Evolutionary conservation across 1,140 invertebrate species (phyloP), one percentile per base, ranked within the genome.

Genomic region (Tribolium castaneum): DNA sequence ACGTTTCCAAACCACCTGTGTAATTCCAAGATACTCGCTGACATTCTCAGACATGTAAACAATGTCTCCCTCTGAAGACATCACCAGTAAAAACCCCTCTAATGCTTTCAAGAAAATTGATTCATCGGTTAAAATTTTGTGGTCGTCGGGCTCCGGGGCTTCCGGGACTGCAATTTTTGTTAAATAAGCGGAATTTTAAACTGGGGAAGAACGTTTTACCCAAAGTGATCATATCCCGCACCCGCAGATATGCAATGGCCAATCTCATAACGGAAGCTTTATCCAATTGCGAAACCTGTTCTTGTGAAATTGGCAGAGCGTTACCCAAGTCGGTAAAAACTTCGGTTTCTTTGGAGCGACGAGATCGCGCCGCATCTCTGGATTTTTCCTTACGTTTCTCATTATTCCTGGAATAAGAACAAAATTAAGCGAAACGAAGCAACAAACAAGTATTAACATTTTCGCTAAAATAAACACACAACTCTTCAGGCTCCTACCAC

Each of bases 341-440:
- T 87, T 98, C 96, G 75, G 97, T 97, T 88, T 99, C 98, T 83
- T 94, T 94, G 78, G 96, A 96, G 45, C 98, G 92, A 30, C 98
- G 91, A 84, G 92, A 97, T 82, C 97, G 90, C 0, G 97, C 98
- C 2, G 97, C 98, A 88, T 98, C 96, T 56, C 97, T 91, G 0
- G 97, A 98, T 84, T 98, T 98, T 87, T 99, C 97, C 87, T 98
- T 98, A n/a, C 97, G 90, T 83, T 97, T 96, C 87, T 99, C 97
- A 88, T 97, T 96, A 84, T 95, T 97, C 91, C 95, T 97, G 88
- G n/a, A 89, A 82, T 73, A 79, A 84, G 75, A 74, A 59, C 2
- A 49, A 66, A 13, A 66, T 66, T 13, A 66, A 34, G 2, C 6
- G 25, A 2, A 25, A 19, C 1, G 16, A 19, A 19, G n/a, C 39